Conservation (phyloP, 2,888 invertebrate genomes). For the Morpho helenor region DNA sequence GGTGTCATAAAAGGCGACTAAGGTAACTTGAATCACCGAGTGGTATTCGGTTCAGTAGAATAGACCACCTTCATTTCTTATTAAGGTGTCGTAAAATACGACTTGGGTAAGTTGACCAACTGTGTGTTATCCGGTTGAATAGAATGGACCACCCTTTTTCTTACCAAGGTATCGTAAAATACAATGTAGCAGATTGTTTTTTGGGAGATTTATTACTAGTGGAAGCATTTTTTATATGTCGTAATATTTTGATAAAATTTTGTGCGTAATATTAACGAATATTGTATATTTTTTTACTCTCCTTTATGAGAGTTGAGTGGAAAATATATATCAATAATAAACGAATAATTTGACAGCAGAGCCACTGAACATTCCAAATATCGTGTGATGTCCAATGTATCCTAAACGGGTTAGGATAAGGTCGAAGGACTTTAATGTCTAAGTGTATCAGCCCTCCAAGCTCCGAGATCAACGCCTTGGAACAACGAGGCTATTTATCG, state of each 20-base stretch:
- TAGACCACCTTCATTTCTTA: no score
- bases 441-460: conserved; percentile 86
- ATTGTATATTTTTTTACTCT: conserved; percentile 57
- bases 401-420: conserved; percentile 78
- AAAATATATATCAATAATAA: conserved; percentile 52
- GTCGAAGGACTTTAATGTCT: conserved; percentile 82
- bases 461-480: conserved; percentile 91
- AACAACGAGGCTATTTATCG: conserved; percentile 91
- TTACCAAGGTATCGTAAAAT: no score
- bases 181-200: conserved; percentile 40
- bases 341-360: conserved; percentile 64
- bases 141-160: no score
- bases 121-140: no score
- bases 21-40: no score
- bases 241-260: conserved; percentile 73
- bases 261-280: conserved; percentile 64
- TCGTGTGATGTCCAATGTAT: conserved; percentile 78
- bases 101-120: no score
- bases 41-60: no score
- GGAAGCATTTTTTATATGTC: conserved; percentile 76
- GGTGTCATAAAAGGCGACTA: no score
- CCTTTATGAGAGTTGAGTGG: conserved; percentile 66
- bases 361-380: conserved; percentile 61
- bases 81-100: no score
- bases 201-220: conserved; percentile 70